phyloP scores from a whole-genome alignment of 2,113 vertebrate species.

The Fregata magnificens region DNA sequence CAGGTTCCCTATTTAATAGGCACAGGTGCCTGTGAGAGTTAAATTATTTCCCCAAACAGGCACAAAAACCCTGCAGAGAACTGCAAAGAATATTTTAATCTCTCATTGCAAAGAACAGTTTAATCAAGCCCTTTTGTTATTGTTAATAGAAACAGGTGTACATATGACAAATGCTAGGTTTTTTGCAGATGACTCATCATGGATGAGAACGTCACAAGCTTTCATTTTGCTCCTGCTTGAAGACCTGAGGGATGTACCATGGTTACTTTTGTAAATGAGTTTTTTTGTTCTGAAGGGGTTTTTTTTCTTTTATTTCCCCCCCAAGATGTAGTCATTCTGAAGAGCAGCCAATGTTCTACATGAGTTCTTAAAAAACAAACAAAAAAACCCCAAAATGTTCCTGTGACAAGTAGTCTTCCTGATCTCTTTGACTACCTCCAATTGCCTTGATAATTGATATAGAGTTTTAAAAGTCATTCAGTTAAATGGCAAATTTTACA shows the following conservation, averaged over 20 bases:
- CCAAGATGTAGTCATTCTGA: neutral
- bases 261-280: neutral
- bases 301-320: neutral
- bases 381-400: neutral
- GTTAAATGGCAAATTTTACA: neutral
- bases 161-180: neutral
- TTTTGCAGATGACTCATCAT: neutral
- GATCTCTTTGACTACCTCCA: neutral
- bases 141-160: neutral
- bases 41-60: neutral
- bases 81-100: neutral
- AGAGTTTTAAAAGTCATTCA: neutral
- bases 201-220: neutral
- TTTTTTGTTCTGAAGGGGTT: neutral
- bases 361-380: neutral
- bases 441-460: neutral
- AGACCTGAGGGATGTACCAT: neutral
- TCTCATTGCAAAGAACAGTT: neutral
- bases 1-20: neutral
- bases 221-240: neutral
- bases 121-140: neutral
- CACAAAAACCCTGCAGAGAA: neutral
- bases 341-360: neutral
- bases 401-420: neutral
- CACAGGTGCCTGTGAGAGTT: neutral